These are phyloP conservation scores for Lethrus apterus DNA, from an alignment of 1,140 invertebrate species.

Conservation along the genomic window DNA sequence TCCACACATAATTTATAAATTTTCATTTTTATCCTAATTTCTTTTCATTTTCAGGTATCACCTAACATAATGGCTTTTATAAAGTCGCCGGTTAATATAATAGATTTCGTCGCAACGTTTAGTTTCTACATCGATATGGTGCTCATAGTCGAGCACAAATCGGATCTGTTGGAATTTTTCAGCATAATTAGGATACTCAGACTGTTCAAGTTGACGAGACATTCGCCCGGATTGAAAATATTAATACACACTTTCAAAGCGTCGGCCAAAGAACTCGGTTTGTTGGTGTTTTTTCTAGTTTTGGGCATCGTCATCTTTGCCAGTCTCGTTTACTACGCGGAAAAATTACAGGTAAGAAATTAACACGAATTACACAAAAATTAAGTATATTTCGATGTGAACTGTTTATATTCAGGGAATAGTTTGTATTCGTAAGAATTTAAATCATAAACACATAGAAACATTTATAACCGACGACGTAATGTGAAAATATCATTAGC, in stretches of 20 bases:
- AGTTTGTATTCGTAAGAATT: too few relatives aligned
- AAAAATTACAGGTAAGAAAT: constrained; percentile 47
- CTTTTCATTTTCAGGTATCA: constrained; percentile 58
- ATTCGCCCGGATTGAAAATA: constrained; percentile 96
- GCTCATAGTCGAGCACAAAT: constrained; percentile 68
- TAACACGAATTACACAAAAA: too few relatives aligned
- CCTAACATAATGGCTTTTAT: constrained; percentile 77
- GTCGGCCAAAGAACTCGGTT: constrained; percentile 92
- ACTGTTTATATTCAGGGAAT: too few relatives aligned
- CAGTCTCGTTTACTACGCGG: constrained; percentile 93
- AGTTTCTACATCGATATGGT: constrained; percentile 93
- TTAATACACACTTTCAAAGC: constrained; percentile 96
- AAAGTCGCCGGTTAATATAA: constrained; percentile 91
- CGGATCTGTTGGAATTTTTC: constrained; percentile 97
- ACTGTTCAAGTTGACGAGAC: constrained; percentile 95
- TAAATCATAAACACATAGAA: too few relatives aligned
- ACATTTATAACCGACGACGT: too few relatives aligned
- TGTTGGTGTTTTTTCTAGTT: constrained; percentile 93
- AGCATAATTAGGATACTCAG: constrained; percentile 97
- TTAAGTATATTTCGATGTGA: too few relatives aligned
- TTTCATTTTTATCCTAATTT: constrained; percentile 5
- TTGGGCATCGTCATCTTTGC: constrained; percentile 96
- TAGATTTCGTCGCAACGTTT: constrained; percentile 96
- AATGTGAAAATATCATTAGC: too few relatives aligned
- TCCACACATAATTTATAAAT: too few relatives aligned